These are phyloP conservation scores for Pseudocheirus occidentalis DNA, from an alignment of 2,797 vertebrate species.

Conservation along the genomic window DNA sequence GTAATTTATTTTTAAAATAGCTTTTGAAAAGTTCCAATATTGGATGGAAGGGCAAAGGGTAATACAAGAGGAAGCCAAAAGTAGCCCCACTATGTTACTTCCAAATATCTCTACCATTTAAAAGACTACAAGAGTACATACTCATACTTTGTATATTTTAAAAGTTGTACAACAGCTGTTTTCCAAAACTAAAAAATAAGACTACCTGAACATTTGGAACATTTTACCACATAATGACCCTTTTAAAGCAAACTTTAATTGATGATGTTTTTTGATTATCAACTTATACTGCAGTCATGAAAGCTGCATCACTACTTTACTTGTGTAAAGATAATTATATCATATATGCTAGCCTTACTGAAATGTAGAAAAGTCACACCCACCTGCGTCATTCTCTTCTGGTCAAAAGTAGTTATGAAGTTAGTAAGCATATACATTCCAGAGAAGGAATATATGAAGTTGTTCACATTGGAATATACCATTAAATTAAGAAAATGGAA, in stretches of 20 bases:
- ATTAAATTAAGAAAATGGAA: too few species aligned
- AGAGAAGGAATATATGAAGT: not conserved
- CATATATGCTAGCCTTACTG: not conserved
- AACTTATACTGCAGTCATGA: not conserved
- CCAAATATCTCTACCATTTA: not conserved
- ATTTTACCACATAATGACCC: not conserved
- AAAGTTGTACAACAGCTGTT: not conserved
- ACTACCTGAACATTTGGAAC: not conserved
- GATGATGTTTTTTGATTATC: not conserved
- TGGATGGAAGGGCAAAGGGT: not conserved
- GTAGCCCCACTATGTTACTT: not conserved
- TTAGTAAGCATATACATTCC: not conserved
- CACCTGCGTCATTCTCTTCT: not conserved
- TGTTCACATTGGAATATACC: too few species aligned
- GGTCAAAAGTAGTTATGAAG: not conserved
- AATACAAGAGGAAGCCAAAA: not conserved
- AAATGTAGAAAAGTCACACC: not conserved
- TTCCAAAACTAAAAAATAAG: not conserved
- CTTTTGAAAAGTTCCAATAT: not conserved
- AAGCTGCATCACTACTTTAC: not conserved
- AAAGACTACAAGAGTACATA: not conserved
- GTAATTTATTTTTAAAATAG: conserved; percentile 23
- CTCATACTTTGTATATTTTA: not conserved
- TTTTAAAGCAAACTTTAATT: not conserved
- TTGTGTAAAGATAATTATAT: not conserved